Conservation (phyloP, 2,797 vertebrate genomes). For the Macroramphosus scolopax region DNA sequence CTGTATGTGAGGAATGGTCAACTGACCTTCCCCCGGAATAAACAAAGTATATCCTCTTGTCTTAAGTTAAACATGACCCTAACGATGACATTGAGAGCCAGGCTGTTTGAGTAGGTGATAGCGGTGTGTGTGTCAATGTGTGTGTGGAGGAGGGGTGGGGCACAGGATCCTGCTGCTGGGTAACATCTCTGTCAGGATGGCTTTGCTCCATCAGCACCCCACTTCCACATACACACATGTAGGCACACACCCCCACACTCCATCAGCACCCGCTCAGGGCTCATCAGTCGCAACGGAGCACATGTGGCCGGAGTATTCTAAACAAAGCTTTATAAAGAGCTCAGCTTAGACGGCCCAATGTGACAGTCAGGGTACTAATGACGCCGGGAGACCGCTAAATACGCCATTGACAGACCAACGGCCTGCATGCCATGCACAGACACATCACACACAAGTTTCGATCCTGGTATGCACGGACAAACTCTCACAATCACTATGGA, state of each 20-base stretch:
- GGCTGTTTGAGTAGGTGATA: slow-evolving; percentile 49
- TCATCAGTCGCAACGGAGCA: slow-evolving; percentile 80
- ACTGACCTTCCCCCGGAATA: slow-evolving; percentile 46
- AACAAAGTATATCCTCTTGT: slow-evolving; percentile 60
- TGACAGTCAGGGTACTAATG: slow-evolving; percentile 85
- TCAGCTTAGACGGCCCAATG: slow-evolving; percentile 74
- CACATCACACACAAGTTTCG: slow-evolving; percentile 52
- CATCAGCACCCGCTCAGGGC: slow-evolving; percentile 74
- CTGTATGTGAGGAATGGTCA: slow-evolving; percentile 49
- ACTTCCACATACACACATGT: slow-evolving; percentile 30
- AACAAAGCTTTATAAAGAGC: slow-evolving; percentile 91
- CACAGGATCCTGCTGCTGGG: slow-evolving; percentile 59
- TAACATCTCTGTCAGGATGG: slow-evolving; percentile 74
- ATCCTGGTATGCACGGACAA: slow-evolving; percentile 69
- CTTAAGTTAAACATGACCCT: slow-evolving; percentile 59
- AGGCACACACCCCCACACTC: slow-evolving; percentile 53
- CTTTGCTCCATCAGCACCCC: slow-evolving; percentile 68
- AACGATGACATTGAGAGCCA: slow-evolving; percentile 61
- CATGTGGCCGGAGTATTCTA: slow-evolving; percentile 87
- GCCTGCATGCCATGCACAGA: slow-evolving; percentile 54
- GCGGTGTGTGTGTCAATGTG: slow-evolving; percentile 22
- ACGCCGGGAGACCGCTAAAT: slow-evolving; percentile 80
- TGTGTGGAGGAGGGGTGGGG: slow-evolving; percentile 4
- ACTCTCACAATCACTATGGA: slow-evolving; percentile 53
- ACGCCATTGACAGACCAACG: slow-evolving; percentile 69